Evolutionary conservation across 2,797 vertebrate genomes (phyloP).

Genomic region (Rhinichthys osculus): DNA sequence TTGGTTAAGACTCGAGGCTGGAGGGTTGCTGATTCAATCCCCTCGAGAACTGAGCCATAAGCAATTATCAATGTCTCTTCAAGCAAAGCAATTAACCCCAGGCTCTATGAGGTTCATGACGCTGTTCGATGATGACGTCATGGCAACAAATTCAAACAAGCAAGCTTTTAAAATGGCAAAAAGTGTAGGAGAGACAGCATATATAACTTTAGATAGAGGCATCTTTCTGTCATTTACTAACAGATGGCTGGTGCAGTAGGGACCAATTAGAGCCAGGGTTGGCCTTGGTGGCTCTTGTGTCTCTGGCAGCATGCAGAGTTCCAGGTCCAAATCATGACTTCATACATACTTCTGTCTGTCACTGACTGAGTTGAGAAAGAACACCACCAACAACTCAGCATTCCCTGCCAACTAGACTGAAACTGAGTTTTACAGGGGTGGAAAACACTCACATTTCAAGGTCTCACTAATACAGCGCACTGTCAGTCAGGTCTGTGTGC

Average conservation of each 20-base stretch:
- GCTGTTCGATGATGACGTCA: background rate
- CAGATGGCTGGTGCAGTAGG: slow-evolving; percentile 53
- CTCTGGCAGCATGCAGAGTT: slow-evolving; percentile 43
- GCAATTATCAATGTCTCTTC: slow-evolving; percentile 29
- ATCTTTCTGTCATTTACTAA: slow-evolving; percentile 34
- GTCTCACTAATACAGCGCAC: slow-evolving; percentile 32
- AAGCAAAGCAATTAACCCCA: slow-evolving; percentile 39
- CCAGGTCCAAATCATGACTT: slow-evolving; percentile 48
- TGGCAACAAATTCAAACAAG: slow-evolving; percentile 2
- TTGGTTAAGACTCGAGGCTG: background rate
- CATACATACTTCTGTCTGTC: slow-evolving; percentile 44
- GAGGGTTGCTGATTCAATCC: slow-evolving; percentile 9
- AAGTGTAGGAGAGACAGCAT: slow-evolving; percentile 2
- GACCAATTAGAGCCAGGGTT: slow-evolving; percentile 58
- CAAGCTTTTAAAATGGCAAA: background rate
- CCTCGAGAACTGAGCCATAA: slow-evolving; percentile 1
- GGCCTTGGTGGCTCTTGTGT: slow-evolving; percentile 37
- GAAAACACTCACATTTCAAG: slow-evolving; percentile 4
- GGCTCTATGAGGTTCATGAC: background rate
- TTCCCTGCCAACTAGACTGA: slow-evolving; percentile 28
- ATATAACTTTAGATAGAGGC: slow-evolving; percentile 25
- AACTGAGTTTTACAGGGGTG: slow-evolving; percentile 24
- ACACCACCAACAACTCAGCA: slow-evolving; percentile 36
- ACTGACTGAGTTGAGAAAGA: slow-evolving; percentile 29
- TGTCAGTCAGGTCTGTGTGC: slow-evolving; percentile 28